A percentile compares a stretch with the other conserved stretches of the same genome.
phyloP scores from a whole-genome alignment of 2,113 vertebrate genomes.

The Orthonyx spaldingii region DNA sequence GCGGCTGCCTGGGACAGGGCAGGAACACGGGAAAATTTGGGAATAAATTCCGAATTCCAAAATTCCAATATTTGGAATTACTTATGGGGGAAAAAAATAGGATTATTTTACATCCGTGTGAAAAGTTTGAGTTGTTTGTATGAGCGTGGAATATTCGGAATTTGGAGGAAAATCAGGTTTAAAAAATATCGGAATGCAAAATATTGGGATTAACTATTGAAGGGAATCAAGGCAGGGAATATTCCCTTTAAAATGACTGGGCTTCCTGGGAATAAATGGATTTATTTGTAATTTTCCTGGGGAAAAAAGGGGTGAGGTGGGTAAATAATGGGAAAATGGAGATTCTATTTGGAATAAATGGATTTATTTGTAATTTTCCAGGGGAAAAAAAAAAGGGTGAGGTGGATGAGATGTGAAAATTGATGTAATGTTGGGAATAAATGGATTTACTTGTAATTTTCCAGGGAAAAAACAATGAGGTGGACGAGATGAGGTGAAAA shows the following conservation, averaged over 20 bases:
- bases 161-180: rapidly evolving
- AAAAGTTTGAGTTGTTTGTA: not conserved
- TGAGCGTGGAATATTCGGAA: not conserved
- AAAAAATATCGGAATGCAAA: not conserved
- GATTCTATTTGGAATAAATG: not conserved
- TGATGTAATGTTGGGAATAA: no score
- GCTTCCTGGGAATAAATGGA: not conserved
- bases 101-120: not conserved
- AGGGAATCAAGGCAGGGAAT: not conserved
- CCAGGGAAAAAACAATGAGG: no score
- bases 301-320: not conserved
- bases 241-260: not conserved
- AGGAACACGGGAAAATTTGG: not conserved
- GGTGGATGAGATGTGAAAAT: not conserved
- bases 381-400: no score
- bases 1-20: not conserved
- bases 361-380: not conserved
- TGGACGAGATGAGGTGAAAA: no score
- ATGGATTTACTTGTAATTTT: no score
- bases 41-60: not conserved
- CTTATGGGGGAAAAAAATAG: rapidly evolving
- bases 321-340: not conserved
- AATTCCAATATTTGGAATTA: not conserved
- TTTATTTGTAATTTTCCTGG: not conserved
- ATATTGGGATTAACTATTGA: not conserved